Percentiles rank a stretch among this genome's conserved stretches.
Evolutionary conservation across 2,797 vertebrate genomes (phyloP).

Genomic region (Argentina silus): DNA sequence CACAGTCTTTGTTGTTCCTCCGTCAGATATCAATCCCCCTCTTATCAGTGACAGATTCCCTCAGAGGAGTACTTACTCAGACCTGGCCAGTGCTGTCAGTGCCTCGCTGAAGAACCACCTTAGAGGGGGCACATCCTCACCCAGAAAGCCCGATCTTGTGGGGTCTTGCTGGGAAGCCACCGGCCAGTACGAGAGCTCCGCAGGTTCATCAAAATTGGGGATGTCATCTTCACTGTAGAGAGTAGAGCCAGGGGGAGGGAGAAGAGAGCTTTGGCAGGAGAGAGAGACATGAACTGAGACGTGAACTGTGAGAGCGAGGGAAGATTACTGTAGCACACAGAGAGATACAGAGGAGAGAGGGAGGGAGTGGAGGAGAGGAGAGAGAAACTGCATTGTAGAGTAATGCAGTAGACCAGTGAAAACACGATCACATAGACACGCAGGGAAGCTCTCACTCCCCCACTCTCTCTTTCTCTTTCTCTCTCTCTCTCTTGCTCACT

Average conservation of each 20-base stretch:
- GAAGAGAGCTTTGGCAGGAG: conserved; percentile 56
- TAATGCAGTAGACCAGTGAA: conserved; percentile 68
- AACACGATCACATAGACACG: conserved; percentile 53
- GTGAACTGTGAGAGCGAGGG: conserved; percentile 50
- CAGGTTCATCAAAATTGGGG: conserved; percentile 91
- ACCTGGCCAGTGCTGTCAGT: conserved; percentile 77
- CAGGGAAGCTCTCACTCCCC: conserved; percentile 35
- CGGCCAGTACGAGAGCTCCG: conserved; percentile 83
- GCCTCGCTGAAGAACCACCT: conserved; percentile 85
- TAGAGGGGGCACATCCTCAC: conserved; percentile 86
- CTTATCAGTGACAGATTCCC: conserved; percentile 23
- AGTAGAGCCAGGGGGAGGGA: conserved; percentile 83
- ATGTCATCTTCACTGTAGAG: conserved; percentile 91
- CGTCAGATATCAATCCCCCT: conserved; percentile 3
- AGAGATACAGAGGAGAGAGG: conserved; percentile 67
- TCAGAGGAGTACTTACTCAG: conserved; percentile 85
- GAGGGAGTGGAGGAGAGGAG: conserved; percentile 38
- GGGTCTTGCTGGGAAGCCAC: conserved; percentile 89
- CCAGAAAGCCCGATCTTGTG: conserved; percentile 83
- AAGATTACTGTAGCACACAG: conserved; percentile 50
- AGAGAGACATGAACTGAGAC: conserved; percentile 57
- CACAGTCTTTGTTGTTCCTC: conserved; percentile 19
- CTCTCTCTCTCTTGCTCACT: conserved; percentile 16
- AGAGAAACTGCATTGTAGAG: conserved; percentile 65
- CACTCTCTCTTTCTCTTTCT: conserved; percentile 30